These are phyloP conservation scores for Enteromius argenteus DNA, from an alignment of 2,797 vertebrate genomes.

Conservation along the genomic window DNA sequence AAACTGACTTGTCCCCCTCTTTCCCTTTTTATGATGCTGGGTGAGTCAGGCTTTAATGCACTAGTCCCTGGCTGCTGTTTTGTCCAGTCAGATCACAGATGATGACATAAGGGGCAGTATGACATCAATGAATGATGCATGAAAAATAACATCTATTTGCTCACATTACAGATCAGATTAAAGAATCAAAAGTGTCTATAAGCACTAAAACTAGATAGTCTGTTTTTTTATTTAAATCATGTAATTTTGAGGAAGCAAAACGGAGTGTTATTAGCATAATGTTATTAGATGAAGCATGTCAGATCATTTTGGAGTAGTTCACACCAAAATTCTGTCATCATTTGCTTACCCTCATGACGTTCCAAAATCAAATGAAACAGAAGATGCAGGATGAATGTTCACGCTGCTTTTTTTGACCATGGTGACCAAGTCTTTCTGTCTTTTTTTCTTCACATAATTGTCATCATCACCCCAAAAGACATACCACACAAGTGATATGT, in stretches of 20 bases:
- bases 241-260: background rate
- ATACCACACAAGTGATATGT: background rate
- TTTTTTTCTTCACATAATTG: background rate
- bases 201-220: background rate
- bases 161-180: conserved; percentile 20
- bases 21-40: conserved; percentile 63
- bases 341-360: background rate
- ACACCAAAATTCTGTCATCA: background rate
- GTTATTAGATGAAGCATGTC: background rate
- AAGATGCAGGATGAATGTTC: background rate
- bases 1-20: conserved; percentile 75
- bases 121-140: conserved; percentile 54
- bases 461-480: background rate
- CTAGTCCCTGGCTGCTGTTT: conserved; percentile 41
- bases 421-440: background rate
- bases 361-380: background rate
- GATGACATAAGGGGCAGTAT: conserved; percentile 46
- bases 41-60: conserved; percentile 64
- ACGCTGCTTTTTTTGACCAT: background rate
- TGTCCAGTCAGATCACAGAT: conserved; percentile 46
- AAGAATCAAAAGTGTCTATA: background rate
- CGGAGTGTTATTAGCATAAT: background rate
- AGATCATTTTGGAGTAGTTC: background rate
- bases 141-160: conserved; percentile 23
- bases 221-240: background rate